Evolutionary conservation across 2,888 invertebrate species (phyloP), one percentile per base, ranked within the genome.

Genomic region (Pseudoips prasinana): DNA sequence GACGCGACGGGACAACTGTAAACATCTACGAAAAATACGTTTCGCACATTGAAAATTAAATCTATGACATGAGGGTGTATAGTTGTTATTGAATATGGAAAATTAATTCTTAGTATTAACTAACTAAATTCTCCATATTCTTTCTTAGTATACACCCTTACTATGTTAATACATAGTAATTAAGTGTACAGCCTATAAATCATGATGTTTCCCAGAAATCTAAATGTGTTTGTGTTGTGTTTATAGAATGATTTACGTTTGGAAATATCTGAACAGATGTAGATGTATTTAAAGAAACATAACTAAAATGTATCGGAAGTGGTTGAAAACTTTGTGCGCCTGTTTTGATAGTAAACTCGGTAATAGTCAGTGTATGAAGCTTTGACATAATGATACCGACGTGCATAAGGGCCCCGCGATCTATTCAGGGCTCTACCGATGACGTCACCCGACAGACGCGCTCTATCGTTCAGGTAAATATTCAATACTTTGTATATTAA

Each of bases 391-490:
- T 92, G 92, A 91, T 92, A 80, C 92, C 92, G 25, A 92, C 92
- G 60, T 94, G 94, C 70, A 93, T 94, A 58, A 86, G 92, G 69
- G 92, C 93, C 26, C 91, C 93, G 54, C 91, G 93, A 49, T 89
- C 91, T 50, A 91, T 92, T 64, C 94, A 94, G 80, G 94, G 94
- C 61, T 94, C 95, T 54, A 92, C 91, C 48, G 95, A 95, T 82
- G 94, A 95, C 80, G 92, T 95, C 78, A 92, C 91, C 30, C 82
- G 91, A 42, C 92, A 92, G 77, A 92, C 91, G 45, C 91, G 91
- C 68, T 93, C 91, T 68, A 94, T 92, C 73, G 91, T 91, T 64
- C 94, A 94, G 93, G 94, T 92, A 78, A 68, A n/a, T n/a, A n/a
- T n/a, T n/a, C n/a, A n/a, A n/a, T 33, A n/a, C 14, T 14, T 14